phyloP scores from a whole-genome alignment of 1,140 invertebrate species.

The Trachymyrmex cornetzi region DNA sequence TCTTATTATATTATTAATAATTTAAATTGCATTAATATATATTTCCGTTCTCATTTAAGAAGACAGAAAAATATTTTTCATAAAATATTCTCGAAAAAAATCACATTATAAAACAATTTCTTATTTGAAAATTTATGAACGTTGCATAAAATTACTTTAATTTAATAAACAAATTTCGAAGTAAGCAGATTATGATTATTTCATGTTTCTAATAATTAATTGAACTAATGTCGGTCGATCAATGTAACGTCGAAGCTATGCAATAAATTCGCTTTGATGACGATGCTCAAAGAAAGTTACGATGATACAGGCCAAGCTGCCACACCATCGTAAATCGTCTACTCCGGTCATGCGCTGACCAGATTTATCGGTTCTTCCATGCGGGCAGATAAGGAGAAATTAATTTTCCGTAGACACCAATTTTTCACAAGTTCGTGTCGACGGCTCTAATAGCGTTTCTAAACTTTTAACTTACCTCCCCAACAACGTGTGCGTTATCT shows the following conservation, averaged over 20 bases:
- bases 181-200: conserved; percentile 5
- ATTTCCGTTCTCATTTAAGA: not conserved
- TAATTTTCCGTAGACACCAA: conserved; percentile 73
- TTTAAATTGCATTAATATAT: conserved; percentile 15
- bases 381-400: conserved; percentile 72
- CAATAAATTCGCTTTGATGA: conserved; percentile 70
- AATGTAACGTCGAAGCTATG: not conserved
- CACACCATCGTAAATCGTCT: conserved; percentile 65
- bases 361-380: conserved; percentile 70
- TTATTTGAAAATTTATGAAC: not conserved
- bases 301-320: conserved; percentile 61
- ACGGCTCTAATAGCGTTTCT: conserved; percentile 61
- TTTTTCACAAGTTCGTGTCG: conserved; percentile 67
- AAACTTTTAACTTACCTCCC: conserved; percentile 20
- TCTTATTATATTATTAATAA: too few species aligned
- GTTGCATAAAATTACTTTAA: conserved; percentile 1
- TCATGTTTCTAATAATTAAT: conserved; percentile 20
- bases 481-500: conserved; percentile 22
- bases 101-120: not conserved
- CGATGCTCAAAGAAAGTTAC: conserved; percentile 58
- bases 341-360: conserved; percentile 61
- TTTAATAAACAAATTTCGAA: not conserved
- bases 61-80: not conserved
- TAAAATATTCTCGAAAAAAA: not conserved
- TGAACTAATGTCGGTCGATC: conserved; percentile 56